Conservation (phyloP, 2,797 vertebrate species). For the Oreortyx pictus region DNA sequence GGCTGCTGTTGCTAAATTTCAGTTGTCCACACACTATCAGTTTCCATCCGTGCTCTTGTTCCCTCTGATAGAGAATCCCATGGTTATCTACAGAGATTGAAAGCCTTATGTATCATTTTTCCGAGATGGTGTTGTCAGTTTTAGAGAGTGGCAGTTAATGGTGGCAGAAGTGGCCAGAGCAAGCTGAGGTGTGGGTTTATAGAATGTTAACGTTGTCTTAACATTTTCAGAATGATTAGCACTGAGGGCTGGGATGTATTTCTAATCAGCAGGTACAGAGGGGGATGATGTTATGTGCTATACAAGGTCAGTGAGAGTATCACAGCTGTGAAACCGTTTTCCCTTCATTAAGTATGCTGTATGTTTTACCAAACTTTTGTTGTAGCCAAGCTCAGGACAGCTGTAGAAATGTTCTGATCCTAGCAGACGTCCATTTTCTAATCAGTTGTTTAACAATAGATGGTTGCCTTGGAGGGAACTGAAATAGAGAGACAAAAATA, state of each 20-base stretch:
- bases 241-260: background rate
- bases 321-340: background rate
- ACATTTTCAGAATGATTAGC: slow-evolving; percentile 7
- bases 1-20: background rate
- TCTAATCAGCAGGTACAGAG: background rate
- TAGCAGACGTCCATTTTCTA: background rate
- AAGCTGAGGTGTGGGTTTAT: background rate
- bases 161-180: background rate
- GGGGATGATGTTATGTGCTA: background rate
- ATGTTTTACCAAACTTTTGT: background rate
- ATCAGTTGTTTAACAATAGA: background rate
- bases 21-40: fast-evolving
- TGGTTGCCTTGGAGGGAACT: background rate
- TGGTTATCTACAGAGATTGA: background rate
- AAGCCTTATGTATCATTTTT: background rate
- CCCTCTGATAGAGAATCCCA: background rate
- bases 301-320: slow-evolving; percentile 14
- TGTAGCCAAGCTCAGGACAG: background rate
- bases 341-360: background rate
- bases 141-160: background rate
- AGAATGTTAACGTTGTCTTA: slow-evolving; percentile 32
- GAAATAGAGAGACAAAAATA: background rate
- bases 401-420: background rate
- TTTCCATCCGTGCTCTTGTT: fast-evolving
- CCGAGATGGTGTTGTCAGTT: background rate